Percentiles rank a stretch among this genome's conserved stretches.
Evolutionary conservation across 2,113 vertebrate genomes (phyloP).

Genomic region (Nothocercus julius): DNA sequence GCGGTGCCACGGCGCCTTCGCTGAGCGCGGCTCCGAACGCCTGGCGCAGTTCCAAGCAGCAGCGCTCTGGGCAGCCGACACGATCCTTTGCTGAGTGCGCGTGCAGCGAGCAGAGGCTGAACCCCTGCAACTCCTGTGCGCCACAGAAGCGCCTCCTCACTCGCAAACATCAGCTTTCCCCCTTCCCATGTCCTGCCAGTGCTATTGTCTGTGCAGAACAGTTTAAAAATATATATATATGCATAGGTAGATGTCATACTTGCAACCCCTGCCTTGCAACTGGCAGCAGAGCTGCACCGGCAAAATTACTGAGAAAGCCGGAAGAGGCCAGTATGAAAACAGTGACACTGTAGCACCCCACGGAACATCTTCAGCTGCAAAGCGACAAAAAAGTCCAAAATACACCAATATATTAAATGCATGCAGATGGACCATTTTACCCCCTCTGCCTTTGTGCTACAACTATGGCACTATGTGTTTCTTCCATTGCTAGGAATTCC

Average conservation of each 20-base stretch:
- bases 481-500: background rate
- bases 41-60: background rate
- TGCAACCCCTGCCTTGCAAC: background rate
- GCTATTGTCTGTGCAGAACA: background rate
- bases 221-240: background rate
- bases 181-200: background rate
- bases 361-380: background rate
- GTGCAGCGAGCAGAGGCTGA: background rate
- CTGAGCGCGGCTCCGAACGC: too few species aligned
- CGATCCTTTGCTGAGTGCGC: accelerated
- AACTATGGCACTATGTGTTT: accelerated
- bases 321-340: background rate
- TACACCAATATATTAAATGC: background rate
- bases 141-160: background rate
- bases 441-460: background rate
- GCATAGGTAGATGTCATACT: background rate
- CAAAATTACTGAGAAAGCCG: background rate
- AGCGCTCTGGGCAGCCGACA: background rate
- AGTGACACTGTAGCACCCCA: background rate
- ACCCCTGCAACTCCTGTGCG: background rate
- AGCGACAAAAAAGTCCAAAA: background rate
- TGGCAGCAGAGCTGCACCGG: background rate
- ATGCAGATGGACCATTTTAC: accelerated
- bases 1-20: too few species aligned
- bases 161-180: background rate